Evolutionary conservation across 2,113 vertebrate species (phyloP).

Genomic region (Gopherus evgoodei): DNA sequence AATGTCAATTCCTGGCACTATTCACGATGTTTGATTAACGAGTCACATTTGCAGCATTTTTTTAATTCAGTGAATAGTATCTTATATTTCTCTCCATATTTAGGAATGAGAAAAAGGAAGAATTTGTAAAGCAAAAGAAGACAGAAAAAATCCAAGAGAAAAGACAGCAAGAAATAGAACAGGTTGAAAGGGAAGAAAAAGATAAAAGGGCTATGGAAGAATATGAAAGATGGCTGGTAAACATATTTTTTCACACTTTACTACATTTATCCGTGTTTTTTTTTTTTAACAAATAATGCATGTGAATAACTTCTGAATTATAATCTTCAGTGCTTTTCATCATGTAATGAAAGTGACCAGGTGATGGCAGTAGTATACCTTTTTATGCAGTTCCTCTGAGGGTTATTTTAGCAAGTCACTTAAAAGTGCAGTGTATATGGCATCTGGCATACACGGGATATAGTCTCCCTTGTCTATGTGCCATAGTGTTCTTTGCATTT

Average conservation of each 20-base stretch:
- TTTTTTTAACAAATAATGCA: neutral
- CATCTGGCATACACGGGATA: neutral
- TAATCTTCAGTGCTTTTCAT: fast-evolving
- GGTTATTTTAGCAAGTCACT: neutral
- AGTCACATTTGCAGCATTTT: neutral
- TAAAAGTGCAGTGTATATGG: fast-evolving
- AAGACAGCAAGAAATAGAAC: constrained; percentile 81
- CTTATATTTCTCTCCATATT: neutral
- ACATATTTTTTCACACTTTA: constrained; percentile 7
- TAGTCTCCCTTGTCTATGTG: neutral
- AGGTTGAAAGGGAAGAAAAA: constrained; percentile 84
- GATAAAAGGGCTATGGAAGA: constrained; percentile 86
- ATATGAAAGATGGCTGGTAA: constrained; percentile 94
- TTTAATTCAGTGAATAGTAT: neutral
- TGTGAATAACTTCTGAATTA: neutral
- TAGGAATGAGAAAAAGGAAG: constrained; percentile 89
- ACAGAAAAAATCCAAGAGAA: constrained; percentile 74
- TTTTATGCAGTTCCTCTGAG: neutral
- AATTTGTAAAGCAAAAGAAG: constrained; percentile 81
- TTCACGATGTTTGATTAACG: neutral
- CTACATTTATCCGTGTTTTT: neutral
- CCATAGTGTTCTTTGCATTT: neutral
- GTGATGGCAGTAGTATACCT: constrained; percentile 27
- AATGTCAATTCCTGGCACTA: neutral
- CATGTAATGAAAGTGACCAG: neutral